These are phyloP conservation scores for Macroglossus sobrinus DNA, from an alignment of 2,113 vertebrate species.

Conservation along the genomic window DNA sequence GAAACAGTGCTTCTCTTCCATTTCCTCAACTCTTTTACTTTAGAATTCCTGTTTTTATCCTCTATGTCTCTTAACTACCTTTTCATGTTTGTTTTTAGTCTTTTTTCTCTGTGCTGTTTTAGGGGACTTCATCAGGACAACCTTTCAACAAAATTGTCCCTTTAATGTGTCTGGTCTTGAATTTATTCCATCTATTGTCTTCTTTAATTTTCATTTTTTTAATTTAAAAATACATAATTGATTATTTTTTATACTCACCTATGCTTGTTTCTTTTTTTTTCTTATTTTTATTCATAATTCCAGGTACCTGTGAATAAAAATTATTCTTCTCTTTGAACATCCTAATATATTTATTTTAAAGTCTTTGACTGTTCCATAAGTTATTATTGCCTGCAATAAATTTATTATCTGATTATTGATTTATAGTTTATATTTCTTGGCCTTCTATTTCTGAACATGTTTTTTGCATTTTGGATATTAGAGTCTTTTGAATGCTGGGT, in stretches of 20 bases:
- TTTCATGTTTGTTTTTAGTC: conserved; percentile 3
- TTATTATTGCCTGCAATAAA: not conserved
- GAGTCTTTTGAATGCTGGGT: not conserved
- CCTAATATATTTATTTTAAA: not conserved
- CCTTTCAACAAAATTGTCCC: not conserved
- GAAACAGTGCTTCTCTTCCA: conserved; percentile 9
- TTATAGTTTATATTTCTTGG: not conserved
- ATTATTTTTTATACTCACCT: not conserved
- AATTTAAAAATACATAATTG: not conserved
- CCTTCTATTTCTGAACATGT: not conserved
- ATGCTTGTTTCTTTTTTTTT: not conserved
- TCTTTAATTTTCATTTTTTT: not conserved
- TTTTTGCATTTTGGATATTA: not conserved
- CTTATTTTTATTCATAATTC: conserved; percentile 33
- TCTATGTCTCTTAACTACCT: not conserved
- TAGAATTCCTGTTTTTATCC: not conserved
- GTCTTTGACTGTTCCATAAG: not conserved
- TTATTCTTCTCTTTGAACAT: not conserved
- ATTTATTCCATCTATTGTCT: not conserved
- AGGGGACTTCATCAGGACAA: not conserved
- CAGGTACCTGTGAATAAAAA: not conserved
- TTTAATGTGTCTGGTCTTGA: not conserved
- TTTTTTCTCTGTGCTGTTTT: not conserved
- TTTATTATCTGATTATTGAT: not conserved
- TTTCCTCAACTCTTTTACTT: not conserved